These are phyloP conservation scores for Setophaga coronata DNA, from an alignment of 2,113 vertebrate genomes.

Conservation along the genomic window DNA sequence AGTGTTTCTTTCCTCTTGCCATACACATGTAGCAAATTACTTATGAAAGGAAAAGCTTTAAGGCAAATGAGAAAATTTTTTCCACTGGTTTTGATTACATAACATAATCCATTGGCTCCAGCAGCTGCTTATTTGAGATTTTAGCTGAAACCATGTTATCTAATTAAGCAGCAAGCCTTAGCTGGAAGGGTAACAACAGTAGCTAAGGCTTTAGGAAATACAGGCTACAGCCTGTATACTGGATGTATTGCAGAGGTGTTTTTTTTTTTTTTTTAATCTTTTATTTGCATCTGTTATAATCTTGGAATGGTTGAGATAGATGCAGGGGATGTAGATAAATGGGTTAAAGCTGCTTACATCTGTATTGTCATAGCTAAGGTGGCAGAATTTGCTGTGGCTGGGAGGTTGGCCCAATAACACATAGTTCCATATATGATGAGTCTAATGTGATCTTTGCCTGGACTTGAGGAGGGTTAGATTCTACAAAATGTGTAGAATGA, in stretches of 20 bases:
- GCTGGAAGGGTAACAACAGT: neutral
- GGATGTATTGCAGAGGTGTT: neutral
- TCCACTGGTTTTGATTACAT: neutral
- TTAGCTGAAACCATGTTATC: neutral
- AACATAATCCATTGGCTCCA: neutral
- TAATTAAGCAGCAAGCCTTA: neutral
- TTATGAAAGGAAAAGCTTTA: neutral
- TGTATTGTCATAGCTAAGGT: neutral
- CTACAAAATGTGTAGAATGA: neutral
- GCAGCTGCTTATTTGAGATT: neutral
- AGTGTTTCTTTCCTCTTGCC: neutral
- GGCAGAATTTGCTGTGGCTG: neutral
- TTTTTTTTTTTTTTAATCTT: neutral
- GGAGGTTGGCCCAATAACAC: neutral
- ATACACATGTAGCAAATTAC: neutral
- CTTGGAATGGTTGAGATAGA: neutral
- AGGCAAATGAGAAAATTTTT: neutral
- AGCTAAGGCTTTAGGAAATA: neutral
- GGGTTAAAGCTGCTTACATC: neutral
- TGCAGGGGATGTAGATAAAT: neutral
- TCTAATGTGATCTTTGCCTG: neutral
- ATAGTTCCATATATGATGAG: neutral
- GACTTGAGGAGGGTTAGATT: neutral
- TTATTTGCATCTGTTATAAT: neutral
- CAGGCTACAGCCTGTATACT: neutral